Evolutionary conservation across 2,888 invertebrate genomes (phyloP).

Genomic region (Clepsis dumicolana): DNA sequence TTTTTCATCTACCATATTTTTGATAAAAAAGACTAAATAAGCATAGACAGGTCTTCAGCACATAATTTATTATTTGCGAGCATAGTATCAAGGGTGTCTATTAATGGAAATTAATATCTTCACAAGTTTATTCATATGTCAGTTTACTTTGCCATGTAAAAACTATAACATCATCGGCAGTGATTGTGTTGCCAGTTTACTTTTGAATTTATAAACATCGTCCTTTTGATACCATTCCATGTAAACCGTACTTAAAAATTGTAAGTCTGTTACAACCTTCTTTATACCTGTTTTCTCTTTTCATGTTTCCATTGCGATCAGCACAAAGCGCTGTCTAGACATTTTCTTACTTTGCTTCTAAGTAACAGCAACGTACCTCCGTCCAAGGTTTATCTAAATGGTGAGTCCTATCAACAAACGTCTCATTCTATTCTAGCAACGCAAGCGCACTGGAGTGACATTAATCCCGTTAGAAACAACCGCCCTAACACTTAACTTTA

Average conservation of each 20-base stretch:
- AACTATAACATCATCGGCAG: too few relatives aligned
- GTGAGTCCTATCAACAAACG: neutral
- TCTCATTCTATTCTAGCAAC: constrained; percentile 7
- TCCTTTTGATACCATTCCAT: neutral
- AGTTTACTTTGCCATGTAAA: too few relatives aligned
- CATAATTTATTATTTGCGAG: too few relatives aligned
- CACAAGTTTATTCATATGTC: too few relatives aligned
- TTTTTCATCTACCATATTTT: neutral
- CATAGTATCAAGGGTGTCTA: too few relatives aligned
- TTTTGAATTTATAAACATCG: neutral
- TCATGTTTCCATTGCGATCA: neutral
- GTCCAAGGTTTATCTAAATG: neutral
- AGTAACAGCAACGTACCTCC: neutral
- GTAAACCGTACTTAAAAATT: neutral
- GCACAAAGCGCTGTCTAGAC: too few relatives aligned
- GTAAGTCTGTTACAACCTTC: neutral
- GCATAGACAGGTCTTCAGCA: too few relatives aligned
- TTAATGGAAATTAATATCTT: too few relatives aligned
- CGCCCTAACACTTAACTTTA: constrained; percentile 30
- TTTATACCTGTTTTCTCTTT: neutral
- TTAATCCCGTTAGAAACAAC: constrained; percentile 33
- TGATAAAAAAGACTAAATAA: too few relatives aligned
- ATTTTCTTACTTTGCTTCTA: neutral
- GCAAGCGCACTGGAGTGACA: constrained; percentile 30
- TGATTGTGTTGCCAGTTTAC: too few relatives aligned